phyloP scores from a whole-genome alignment of 2,113 vertebrate species.

The Python bivittatus region DNA sequence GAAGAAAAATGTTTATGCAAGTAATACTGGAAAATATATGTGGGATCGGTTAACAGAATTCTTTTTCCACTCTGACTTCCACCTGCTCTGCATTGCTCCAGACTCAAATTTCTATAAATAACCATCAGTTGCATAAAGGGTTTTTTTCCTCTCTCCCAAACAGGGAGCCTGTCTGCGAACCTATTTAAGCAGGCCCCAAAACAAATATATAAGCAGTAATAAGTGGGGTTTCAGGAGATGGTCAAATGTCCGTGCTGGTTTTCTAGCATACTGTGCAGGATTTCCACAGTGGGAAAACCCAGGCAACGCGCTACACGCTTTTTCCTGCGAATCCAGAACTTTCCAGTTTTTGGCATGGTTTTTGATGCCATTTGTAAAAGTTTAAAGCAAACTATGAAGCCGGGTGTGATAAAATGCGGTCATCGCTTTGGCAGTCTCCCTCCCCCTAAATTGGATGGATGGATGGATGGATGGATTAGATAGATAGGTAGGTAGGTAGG shows the following conservation, averaged over 20 bases:
- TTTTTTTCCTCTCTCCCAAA: background rate
- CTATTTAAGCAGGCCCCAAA: background rate
- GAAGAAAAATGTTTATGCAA: background rate
- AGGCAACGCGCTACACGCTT: background rate
- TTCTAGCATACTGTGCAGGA: background rate
- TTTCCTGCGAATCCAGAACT: background rate
- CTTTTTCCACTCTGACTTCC: background rate
- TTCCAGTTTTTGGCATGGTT: background rate
- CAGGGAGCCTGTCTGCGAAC: background rate
- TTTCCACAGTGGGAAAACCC: background rate
- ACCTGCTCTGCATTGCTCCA: slow-evolving; percentile 37
- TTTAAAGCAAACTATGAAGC: background rate
- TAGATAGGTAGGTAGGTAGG: background rate
- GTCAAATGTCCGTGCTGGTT: background rate
- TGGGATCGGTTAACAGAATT: background rate
- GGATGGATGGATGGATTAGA: background rate
- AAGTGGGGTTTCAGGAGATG: background rate
- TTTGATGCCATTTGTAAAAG: background rate
- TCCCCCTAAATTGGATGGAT: background rate
- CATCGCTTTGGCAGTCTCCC: background rate
- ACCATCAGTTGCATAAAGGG: background rate
- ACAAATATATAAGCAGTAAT: background rate
- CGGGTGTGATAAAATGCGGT: background rate
- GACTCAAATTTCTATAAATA: slow-evolving; percentile 50
- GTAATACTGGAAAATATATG: accelerated